These are phyloP conservation scores for Trachymyrmex septentrionalis DNA, from an alignment of 1,140 invertebrate genomes.

Conservation along the genomic window DNA sequence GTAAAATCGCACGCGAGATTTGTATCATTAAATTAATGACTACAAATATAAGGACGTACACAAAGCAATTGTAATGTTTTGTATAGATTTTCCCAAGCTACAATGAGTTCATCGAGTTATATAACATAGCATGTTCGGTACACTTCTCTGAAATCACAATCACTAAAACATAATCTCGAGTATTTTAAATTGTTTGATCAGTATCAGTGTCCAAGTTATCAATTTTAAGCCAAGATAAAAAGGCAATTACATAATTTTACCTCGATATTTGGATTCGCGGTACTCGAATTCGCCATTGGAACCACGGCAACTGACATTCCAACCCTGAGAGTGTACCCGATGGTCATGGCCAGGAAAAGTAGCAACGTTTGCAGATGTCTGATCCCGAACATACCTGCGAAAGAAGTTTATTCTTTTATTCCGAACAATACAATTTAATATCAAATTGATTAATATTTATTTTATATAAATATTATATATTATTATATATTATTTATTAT, in stretches of 20 bases:
- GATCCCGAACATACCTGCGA: conserved; percentile 85
- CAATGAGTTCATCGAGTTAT: conserved; percentile 22
- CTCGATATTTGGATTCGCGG: conserved; percentile 67
- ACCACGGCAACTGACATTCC: conserved; percentile 91
- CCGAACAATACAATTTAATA: background rate
- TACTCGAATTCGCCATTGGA: conserved; percentile 86
- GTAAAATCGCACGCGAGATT: background rate
- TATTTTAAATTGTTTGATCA: background rate
- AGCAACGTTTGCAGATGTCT: conserved; percentile 89
- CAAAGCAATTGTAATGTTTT: conserved; percentile 4
- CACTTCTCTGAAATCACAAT: conserved; percentile 31
- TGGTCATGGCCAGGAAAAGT: conserved; percentile 88
- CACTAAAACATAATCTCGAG: conserved; percentile 5
- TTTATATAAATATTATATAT: background rate
- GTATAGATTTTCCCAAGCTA: background rate
- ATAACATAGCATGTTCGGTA: conserved; percentile 14
- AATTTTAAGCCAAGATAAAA: background rate
- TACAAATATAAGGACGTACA: background rate
- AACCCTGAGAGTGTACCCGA: conserved; percentile 89
- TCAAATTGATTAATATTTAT: background rate
- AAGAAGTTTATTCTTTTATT: background rate
- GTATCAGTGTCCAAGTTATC: background rate
- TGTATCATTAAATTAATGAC: background rate
- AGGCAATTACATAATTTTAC: conserved; percentile 64
- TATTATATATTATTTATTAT: no score